Base-by-base conservation (phyloP, 2,113 vertebrate species). In the Dipodomys stephensi region DNA sequence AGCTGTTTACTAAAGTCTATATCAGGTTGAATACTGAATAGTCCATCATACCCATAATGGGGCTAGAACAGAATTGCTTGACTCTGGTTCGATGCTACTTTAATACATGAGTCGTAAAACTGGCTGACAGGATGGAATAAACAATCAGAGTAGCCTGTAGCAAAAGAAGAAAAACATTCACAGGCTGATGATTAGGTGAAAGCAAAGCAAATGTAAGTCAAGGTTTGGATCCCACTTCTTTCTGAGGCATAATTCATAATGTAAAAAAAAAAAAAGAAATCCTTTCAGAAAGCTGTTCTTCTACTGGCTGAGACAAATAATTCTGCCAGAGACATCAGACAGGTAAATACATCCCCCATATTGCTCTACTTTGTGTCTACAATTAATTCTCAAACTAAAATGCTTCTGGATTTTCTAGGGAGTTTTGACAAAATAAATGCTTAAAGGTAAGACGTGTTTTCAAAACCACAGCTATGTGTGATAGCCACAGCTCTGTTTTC, bases 371-470 rank as follows among this genome's bases (percentile, higher is more conserved):
- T 90, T 76, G 39, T 49, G 78, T 62, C 32, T 60, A 73, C 67
- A 96, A 71, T 96, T 96, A 96, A 96, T 97, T 86, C 87, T 85
- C 72, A 39, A 88, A 79, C 65, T 67, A 88, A 87, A 93, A 88
- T 73, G 53, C 65, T 73, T 88, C 82, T 73, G 78, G 79, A 94
- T 80, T 39, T 92, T 92, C 32, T 32, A 39, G 83, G 28, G 77
- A 95, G 67, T 76, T 93, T 91, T 72, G 16, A 81, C 64, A 91
- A 88, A 85, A 49, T n/a, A 92, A 87, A 64, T 57, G 32, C 32
- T 71, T n/a, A 20, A 76, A 84, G 64, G 44, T 91, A 94, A 30
- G 44, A 71, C 0, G 11, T 57, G 18, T 25, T 91, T 92, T 76
- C 46, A 74, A 84, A 91, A 92, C 16, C 15, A 30, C 1, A 23